Evolutionary conservation across 2,888 invertebrate genomes (phyloP), one percentile per base, ranked within the genome.

Genomic region (Polydrusus tereticollis): DNA sequence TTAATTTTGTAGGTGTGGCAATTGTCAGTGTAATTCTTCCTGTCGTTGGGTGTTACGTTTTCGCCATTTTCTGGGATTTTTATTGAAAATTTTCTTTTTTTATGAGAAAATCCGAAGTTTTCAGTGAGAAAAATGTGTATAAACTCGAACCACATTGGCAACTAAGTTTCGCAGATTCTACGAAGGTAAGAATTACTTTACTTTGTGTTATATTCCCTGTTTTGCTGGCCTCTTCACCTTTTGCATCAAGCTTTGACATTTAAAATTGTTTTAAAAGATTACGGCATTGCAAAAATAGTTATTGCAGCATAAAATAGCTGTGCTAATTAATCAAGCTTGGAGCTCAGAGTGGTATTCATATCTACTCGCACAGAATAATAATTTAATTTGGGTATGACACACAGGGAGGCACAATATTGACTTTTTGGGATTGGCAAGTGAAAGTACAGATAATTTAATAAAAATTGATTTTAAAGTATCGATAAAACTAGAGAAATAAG

Each of bases 31-130:
- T 58, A 66, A 59, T 75, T 73, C 63, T 74, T 70, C 72, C 76
- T 70, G 71, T 76, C 68, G 73, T 70, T 78, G 80, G 80, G 79
- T 79, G 78, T 80, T 77, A 72, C 76, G 78, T 76, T 76, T 58
- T 78, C 79, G 79, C 80, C 79, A 79, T 80, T 79, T 80, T 79
- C 74, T 74, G 43, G 59, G 59, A 73, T 75, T 76, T 78, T 78
- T 77, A 75, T 71, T 69, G 69, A 77, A 77, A 73, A 75, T 75
- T 71, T 57, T 41, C 65, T 57, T 59, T 71, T 62, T 75, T 72
- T 60, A 68, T 57, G 66, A 36, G 26, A 72, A 72, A 72, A 69
- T 71, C 68, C 64, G 52, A 63, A 68, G 60, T 72, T 68, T 68
- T 58, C 50, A 64, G 43, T 68, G 41, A 14, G 58, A 67, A 73